Evolutionary conservation across 1,140 invertebrate genomes (phyloP).

Genomic region (Rhopalosiphum padi): DNA sequence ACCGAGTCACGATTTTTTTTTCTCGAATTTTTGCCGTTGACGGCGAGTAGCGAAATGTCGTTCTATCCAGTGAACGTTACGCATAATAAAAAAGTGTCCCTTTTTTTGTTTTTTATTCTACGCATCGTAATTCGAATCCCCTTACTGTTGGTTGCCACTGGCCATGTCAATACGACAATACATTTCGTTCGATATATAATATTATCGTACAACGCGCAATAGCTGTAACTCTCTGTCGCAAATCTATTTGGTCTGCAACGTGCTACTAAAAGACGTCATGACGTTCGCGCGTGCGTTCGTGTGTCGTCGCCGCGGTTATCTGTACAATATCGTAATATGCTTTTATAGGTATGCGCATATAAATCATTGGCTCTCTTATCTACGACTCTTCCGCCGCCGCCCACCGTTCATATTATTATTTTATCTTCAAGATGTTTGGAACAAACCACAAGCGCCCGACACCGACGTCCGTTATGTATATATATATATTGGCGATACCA

Average conservation of each 20-base stretch:
- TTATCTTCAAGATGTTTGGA: not conserved
- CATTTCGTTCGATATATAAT: not conserved
- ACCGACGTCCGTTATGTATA: not conserved
- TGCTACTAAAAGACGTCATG: not conserved
- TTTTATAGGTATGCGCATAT: not conserved
- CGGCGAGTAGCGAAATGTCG: not conserved
- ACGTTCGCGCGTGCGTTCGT: not conserved
- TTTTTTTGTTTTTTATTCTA: not conserved
- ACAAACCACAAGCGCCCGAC: not conserved
- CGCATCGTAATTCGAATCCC: not conserved
- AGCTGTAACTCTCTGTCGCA: not conserved
- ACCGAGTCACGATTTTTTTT: not conserved
- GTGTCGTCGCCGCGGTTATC: not conserved
- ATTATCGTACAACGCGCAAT: not conserved
- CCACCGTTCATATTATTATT: not conserved
- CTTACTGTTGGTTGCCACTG: no score
- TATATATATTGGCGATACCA: no score
- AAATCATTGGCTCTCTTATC: not conserved
- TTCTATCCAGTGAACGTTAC: not conserved
- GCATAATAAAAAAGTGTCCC: not conserved
- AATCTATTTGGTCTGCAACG: not conserved
- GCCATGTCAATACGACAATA: not conserved
- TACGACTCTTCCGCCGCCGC: not conserved
- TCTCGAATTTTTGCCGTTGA: not conserved
- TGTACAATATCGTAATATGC: not conserved